A percentile compares a stretch with the other conserved stretches of the same genome.
Conservation (phyloP, 2,797 vertebrate species). For the Falco naumanni region DNA sequence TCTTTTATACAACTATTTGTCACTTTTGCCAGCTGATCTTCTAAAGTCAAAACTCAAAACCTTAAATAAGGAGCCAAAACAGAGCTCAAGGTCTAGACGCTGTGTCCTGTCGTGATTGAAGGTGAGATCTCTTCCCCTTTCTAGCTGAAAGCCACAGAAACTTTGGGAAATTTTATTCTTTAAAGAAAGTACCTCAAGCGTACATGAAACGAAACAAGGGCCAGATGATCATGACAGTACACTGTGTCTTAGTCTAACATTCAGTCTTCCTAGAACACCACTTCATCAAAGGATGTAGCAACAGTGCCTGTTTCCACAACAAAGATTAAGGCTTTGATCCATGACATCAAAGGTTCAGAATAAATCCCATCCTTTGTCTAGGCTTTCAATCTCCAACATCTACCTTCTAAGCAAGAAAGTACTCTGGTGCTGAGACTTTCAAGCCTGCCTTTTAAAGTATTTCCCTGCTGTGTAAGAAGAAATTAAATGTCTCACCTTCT, state of each 20-base stretch:
- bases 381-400: background rate
- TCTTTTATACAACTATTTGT: background rate
- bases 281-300: background rate
- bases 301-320: background rate
- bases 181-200: background rate
- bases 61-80: background rate
- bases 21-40: background rate
- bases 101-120: background rate
- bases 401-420: background rate
- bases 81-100: background rate
- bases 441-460: background rate
- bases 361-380: constrained; percentile 3
- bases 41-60: background rate
- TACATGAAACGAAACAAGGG: background rate
- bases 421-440: background rate
- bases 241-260: background rate
- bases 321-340: background rate
- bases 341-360: background rate
- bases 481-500: background rate
- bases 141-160: background rate
- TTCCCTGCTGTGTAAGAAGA: background rate
- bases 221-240: background rate
- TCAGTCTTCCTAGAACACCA: background rate
- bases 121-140: background rate
- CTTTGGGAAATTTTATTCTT: background rate